Conservation (phyloP, 2,888 invertebrate genomes). For the Rhimphoctona megacephalus region DNA sequence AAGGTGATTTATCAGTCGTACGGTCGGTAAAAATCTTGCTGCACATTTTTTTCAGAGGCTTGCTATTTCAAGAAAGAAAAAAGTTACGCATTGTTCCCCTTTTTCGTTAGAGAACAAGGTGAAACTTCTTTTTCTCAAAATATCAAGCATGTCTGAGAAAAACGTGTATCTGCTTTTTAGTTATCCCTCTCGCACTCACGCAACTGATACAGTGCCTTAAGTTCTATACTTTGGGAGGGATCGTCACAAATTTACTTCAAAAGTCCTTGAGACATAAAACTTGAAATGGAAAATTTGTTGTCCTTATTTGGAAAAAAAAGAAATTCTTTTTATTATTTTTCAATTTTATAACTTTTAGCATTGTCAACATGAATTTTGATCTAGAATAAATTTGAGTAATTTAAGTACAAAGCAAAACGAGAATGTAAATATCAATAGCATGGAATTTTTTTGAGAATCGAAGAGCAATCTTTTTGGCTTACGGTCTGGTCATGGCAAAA, state of each 20-base stretch:
- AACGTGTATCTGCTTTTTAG: too few relatives aligned
- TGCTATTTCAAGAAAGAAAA: too few relatives aligned
- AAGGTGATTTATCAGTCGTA: too few relatives aligned
- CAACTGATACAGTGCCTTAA: too few relatives aligned
- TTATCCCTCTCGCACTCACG: too few relatives aligned
- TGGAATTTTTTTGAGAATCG: not conserved
- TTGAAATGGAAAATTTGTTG: not conserved
- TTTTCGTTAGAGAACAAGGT: too few relatives aligned
- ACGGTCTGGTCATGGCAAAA: conserved; percentile 2
- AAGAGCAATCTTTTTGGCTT: not conserved
- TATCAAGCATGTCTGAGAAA: too few relatives aligned
- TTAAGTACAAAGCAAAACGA: not conserved
- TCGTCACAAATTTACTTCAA: not conserved
- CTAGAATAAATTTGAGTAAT: not conserved
- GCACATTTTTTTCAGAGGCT: too few relatives aligned
- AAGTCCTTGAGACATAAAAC: not conserved
- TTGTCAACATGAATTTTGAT: not conserved
- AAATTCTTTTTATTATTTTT: not conserved
- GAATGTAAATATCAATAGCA: not conserved
- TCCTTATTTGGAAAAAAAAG: not conserved
- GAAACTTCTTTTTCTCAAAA: too few relatives aligned
- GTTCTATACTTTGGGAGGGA: too few relatives aligned
- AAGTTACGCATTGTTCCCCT: too few relatives aligned
- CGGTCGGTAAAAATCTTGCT: too few relatives aligned
- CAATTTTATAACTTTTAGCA: not conserved